phyloP scores from a whole-genome alignment of 1,140 invertebrate genomes.

The Dendrolimus punctatus region DNA sequence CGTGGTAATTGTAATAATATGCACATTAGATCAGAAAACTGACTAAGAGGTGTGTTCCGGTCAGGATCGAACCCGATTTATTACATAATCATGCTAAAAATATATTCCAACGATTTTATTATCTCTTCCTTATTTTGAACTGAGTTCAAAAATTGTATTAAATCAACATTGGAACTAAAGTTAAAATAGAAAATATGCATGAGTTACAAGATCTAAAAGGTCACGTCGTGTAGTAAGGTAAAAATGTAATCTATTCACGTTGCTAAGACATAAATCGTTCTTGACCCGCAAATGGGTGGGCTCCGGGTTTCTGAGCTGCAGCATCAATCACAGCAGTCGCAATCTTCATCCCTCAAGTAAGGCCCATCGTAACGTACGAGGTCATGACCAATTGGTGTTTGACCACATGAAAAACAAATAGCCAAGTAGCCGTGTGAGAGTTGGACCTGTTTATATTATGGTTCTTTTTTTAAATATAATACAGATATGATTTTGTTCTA shows the following conservation, averaged over 20 bases:
- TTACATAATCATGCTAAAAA: too few species aligned
- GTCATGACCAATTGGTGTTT: slow-evolving; percentile 14
- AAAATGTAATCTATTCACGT: background rate
- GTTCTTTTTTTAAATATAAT: slow-evolving; percentile 5
- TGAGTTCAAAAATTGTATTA: too few species aligned
- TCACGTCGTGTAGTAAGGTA: background rate
- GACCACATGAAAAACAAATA: slow-evolving; percentile 11
- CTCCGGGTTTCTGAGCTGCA: background rate
- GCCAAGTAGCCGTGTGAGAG: too few species aligned
- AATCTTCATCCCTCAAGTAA: slow-evolving; percentile 5
- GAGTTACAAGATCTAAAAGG: background rate
- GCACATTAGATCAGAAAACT: too few species aligned
- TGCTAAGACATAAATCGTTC: slow-evolving; percentile 11
- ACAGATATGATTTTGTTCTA: too few species aligned
- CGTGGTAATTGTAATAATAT: too few species aligned
- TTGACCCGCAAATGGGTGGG: slow-evolving; percentile 8
- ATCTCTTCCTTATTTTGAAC: too few species aligned
- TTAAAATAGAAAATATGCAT: too few species aligned
- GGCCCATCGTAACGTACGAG: slow-evolving; percentile 2
- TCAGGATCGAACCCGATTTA: too few species aligned
- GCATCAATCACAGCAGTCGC: slow-evolving; percentile 14
- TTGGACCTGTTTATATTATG: slow-evolving; percentile 1
- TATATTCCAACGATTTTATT: too few species aligned
- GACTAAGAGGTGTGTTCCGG: too few species aligned
- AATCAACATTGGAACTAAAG: too few species aligned